Percentiles rank a stretch among this genome's conserved stretches.
These are phyloP conservation scores for Heteromurus nitidus DNA, from an alignment of 2,888 invertebrate genomes.

Conservation along the genomic window DNA sequence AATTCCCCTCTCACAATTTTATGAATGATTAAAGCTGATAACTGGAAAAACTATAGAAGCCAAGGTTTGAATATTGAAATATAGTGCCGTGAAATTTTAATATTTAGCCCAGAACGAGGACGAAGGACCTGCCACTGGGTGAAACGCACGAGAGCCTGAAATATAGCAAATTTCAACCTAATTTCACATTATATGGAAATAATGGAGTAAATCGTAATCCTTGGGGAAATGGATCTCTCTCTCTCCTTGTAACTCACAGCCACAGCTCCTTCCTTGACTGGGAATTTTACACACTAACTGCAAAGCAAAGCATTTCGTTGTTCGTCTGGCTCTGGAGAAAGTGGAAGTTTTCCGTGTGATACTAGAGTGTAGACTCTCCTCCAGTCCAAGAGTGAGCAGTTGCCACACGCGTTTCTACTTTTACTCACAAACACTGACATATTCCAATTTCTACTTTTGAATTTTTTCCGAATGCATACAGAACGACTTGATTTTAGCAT, in stretches of 20 bases:
- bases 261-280: conserved; percentile 5
- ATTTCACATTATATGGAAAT: conserved; percentile 48
- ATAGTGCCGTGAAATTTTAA: conserved; percentile 6
- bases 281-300: no score
- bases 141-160: no score
- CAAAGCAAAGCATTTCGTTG: no score
- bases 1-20: background rate
- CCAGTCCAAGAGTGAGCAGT: no score
- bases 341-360: no score
- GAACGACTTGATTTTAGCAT: conserved; percentile 3
- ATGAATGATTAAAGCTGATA: conserved; percentile 19
- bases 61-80: background rate
- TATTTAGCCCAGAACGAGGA: background rate
- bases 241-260: conserved; percentile 9
- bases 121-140: no score
- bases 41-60: conserved; percentile 5
- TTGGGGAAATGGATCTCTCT: conserved; percentile 43
- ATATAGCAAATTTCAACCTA: conserved; percentile 42
- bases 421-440: conserved; percentile 30
- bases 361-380: no score
- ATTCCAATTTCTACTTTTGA: conserved; percentile 34
- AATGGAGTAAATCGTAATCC: conserved; percentile 48
- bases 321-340: no score
- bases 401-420: no score
- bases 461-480: conserved; percentile 21